Conservation (phyloP, 1,140 invertebrate genomes). For the Frieseomelitta varia region DNA sequence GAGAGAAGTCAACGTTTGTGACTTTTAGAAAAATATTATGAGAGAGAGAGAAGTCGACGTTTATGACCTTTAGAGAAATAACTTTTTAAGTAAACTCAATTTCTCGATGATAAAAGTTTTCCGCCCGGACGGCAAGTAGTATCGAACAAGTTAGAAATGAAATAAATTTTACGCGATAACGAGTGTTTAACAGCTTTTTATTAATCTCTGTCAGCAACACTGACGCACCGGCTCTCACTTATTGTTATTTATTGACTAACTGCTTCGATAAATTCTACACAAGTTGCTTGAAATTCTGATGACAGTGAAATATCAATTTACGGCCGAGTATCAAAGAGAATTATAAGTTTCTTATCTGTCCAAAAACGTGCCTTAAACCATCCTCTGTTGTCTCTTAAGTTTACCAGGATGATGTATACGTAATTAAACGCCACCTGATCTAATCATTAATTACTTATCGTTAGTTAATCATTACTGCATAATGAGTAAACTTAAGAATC, state of each 20-base stretch:
- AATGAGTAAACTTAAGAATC: neutral
- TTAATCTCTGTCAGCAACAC: neutral
- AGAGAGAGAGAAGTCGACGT: neutral
- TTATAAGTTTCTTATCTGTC: neutral
- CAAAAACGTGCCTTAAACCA: neutral
- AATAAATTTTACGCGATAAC: neutral
- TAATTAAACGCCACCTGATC: neutral
- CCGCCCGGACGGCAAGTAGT: neutral
- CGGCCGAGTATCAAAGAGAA: neutral
- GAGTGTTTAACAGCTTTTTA: neutral
- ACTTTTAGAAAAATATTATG: neutral
- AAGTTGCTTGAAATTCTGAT: neutral
- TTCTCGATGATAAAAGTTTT: neutral
- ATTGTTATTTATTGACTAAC: neutral
- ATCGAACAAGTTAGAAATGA: neutral
- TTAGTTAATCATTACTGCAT: neutral
- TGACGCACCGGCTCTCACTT: neutral
- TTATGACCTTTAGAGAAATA: neutral
- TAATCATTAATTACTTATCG: neutral
- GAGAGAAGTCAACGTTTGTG: neutral
- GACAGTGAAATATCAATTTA: neutral
- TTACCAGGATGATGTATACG: neutral
- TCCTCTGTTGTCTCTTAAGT: neutral
- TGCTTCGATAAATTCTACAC: neutral
- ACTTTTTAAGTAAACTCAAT: neutral